These are phyloP conservation scores for Dicyrtomina minuta DNA, from an alignment of 2,888 invertebrate genomes.

Conservation along the genomic window DNA sequence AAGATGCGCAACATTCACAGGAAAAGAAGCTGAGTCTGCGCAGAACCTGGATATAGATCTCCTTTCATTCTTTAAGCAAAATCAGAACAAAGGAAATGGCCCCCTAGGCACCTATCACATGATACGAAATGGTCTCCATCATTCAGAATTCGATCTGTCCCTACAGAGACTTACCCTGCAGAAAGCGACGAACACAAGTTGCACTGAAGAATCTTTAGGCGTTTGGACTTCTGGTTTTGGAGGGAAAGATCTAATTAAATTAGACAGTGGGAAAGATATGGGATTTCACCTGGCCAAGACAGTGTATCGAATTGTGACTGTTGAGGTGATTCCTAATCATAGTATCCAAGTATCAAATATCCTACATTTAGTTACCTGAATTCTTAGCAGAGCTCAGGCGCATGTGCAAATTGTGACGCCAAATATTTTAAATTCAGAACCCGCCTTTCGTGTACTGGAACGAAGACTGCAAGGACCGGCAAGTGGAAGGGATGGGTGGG, in stretches of 20 bases:
- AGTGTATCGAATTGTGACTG: constrained; percentile 82
- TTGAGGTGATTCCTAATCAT: constrained; percentile 67
- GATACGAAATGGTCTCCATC: constrained; percentile 56
- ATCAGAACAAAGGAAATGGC: too few species aligned
- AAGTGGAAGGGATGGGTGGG: constrained; percentile 54
- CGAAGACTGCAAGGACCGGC: constrained; percentile 10
- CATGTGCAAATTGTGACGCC: too few species aligned
- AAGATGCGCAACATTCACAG: too few species aligned
- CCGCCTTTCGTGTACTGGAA: constrained; percentile 27
- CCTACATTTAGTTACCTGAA: too few species aligned
- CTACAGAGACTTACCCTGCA: constrained; percentile 59
- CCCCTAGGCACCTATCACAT: background rate
- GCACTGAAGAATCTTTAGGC: constrained; percentile 61
- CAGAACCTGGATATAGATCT: too few species aligned
- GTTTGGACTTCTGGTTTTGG: constrained; percentile 75
- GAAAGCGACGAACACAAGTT: too few species aligned
- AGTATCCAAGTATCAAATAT: too few species aligned
- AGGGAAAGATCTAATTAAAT: constrained; percentile 63
- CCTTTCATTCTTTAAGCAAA: too few species aligned
- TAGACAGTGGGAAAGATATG: constrained; percentile 68
- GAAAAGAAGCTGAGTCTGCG: too few species aligned
- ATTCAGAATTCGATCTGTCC: constrained; percentile 73
- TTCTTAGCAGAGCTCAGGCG: too few species aligned
- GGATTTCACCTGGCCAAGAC: constrained; percentile 75
- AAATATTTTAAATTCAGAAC: constrained; percentile 9